phyloP scores from a whole-genome alignment of 2,797 vertebrate genomes.

The Sebastes nivosus region DNA sequence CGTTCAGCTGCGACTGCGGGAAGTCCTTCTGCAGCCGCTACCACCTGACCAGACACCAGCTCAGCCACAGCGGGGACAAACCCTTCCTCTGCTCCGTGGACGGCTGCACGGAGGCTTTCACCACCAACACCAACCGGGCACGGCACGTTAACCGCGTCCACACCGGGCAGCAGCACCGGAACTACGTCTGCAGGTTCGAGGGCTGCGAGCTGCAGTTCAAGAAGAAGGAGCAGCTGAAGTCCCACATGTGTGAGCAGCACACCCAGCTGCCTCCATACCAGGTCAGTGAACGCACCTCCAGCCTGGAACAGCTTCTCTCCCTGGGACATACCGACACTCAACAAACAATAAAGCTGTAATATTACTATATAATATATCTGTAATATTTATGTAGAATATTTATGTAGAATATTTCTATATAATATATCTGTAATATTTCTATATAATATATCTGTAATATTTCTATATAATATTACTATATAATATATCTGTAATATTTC shows the following conservation, averaged over 20 bases:
- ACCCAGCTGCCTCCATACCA: conserved; percentile 73
- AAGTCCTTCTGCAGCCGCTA: conserved; percentile 87
- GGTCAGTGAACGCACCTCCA: too few relatives aligned
- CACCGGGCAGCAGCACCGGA: conserved; percentile 60
- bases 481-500: too few relatives aligned
- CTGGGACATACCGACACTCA: too few relatives aligned
- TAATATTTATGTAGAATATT: too few relatives aligned
- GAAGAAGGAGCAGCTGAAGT: conserved; percentile 92
- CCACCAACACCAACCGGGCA: conserved; percentile 85
- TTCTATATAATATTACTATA: accelerated
- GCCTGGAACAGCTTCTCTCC: too few relatives aligned
- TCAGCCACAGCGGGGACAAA: conserved; percentile 87
- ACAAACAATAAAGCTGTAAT: too few relatives aligned
- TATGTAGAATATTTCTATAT: too few relatives aligned
- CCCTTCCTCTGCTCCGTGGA: conserved; percentile 78
- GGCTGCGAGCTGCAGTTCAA: conserved; percentile 88
- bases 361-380: too few relatives aligned
- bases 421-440: too few relatives aligned
- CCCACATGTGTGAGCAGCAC: conserved; percentile 89
- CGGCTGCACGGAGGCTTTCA: conserved; percentile 81
- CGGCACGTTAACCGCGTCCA: conserved; percentile 88
- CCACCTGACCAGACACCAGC: conserved; percentile 86
- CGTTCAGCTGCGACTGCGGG: conserved; percentile 86
- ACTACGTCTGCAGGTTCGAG: conserved; percentile 84
- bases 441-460: too few relatives aligned